Base-by-base conservation (phyloP, 2,797 vertebrate species). In the Rhabdomys pumilio region DNA sequence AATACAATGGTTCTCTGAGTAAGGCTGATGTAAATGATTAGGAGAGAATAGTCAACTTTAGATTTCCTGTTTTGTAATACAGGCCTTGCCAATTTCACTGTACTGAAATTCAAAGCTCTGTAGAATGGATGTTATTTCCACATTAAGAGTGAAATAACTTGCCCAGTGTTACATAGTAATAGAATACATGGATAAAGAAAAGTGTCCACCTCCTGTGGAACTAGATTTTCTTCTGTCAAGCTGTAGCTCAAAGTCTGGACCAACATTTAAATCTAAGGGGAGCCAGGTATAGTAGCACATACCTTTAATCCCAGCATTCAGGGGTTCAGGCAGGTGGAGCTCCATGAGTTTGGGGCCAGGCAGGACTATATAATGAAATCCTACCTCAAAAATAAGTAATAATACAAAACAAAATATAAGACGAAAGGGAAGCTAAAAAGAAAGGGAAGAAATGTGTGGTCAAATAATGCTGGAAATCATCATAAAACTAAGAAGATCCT, bases 121-220 rank as follows among this genome's bases (percentile, higher is more conserved):
- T 47, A 8, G 3, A 81, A 20, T 34, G 67, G 38, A 2, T 41
- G 2, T 76, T 69, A 69, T 26, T 53, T 89, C 44, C 82, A 4
- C 5, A 61, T 88, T 94, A 67, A 47, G 29, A 57, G 31, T 69
- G 63, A 82, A 90, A 65, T 95, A 73, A 55, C 24, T 86, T 85
- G 19, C 11, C 44, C 31, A 53, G 0, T 41, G 59, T 91, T 89
- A 5, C 75, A 93, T 80, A 5, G 44, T 72, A 57, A 63, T 55
- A 44, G 59, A 80, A 50, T 12, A 11, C 19, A 73, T 44, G 79
- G 34, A 14, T 53, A 15, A 34, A 38, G 61, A 55, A 19, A 1
- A 93, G n/a, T 76, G 65, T 72, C 50, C 91, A 9, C 20, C 20
- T 95, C 2, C 5, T 67, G 2, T 41, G 82, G 24, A 93, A 53